Conservation (phyloP, 2,888 invertebrate species). For the Synergus gifuensis region DNA sequence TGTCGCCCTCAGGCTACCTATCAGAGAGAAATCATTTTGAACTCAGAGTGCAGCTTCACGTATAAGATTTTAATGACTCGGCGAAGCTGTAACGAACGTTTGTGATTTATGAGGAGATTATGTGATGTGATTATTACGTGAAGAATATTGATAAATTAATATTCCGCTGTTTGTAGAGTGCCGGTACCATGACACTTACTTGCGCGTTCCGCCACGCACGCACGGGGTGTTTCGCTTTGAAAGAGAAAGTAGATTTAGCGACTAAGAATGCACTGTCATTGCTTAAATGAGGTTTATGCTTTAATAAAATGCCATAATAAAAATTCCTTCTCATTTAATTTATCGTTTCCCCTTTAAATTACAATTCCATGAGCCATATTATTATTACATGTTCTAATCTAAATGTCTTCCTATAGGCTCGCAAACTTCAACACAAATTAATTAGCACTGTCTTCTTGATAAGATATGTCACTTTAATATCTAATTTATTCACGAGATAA, state of each 20-base stretch:
- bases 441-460: not conserved
- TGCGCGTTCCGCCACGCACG: conserved; percentile 26
- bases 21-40: conserved; percentile 66
- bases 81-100: conserved; percentile 59
- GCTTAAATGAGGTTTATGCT: conserved; percentile 39
- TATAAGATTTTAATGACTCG: conserved; percentile 67
- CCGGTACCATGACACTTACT: conserved; percentile 52
- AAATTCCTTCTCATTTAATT: conserved; percentile 11
- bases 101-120: conserved; percentile 72
- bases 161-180: conserved; percentile 56
- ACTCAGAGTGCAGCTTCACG: conserved; percentile 61
- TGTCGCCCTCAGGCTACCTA: conserved; percentile 58
- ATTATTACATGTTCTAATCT: not conserved
- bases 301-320: conserved; percentile 10
- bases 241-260: conserved; percentile 40
- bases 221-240: conserved; percentile 29
- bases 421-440: not conserved
- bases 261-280: conserved; percentile 25
- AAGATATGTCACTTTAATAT: not conserved
- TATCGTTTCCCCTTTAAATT: conserved; percentile 30
- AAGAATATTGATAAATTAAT: conserved; percentile 72
- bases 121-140: conserved; percentile 72
- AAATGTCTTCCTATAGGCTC: not conserved
- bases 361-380: conserved; percentile 21
- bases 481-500: not conserved